A percentile compares a stretch with the other conserved stretches of the same genome.
Conservation (phyloP, 2,113 vertebrate genomes). For the Stigmatopora argus region DNA sequence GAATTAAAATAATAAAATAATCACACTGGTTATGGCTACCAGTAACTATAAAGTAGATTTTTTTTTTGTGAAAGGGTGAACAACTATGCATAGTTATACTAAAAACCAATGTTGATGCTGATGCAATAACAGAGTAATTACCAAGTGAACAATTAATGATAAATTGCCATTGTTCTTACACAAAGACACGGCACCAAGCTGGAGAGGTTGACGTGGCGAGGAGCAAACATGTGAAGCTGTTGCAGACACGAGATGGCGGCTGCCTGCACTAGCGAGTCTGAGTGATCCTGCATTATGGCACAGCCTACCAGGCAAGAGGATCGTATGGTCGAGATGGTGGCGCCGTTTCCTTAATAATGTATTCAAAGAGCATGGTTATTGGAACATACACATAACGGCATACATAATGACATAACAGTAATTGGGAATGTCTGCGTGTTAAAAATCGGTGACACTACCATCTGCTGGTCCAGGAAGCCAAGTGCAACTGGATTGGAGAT, state of each 20-base stretch:
- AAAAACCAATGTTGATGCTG: background rate
- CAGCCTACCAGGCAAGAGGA: constrained; percentile 97
- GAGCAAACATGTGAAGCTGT: constrained; percentile 98
- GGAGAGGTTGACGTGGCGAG: constrained; percentile 93
- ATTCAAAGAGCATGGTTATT: background rate
- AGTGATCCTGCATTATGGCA: constrained; percentile 98
- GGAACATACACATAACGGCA: background rate
- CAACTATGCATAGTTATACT: no score
- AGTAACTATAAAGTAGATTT: no score
- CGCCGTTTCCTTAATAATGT: constrained; percentile 78
- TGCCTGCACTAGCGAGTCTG: constrained; percentile 93
- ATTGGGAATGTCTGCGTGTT: background rate
- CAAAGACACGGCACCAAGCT: constrained; percentile 92
- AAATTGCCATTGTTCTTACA: constrained; percentile 43
- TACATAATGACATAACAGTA: no score
- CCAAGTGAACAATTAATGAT: background rate
- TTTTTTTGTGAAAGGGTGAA: no score
- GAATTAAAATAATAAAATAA: no score
- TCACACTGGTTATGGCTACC: no score
- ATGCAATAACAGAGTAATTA: background rate
- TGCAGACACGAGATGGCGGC: constrained; percentile 97
- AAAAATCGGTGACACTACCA: constrained; percentile 26
- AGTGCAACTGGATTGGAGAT: background rate
- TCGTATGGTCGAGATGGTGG: constrained; percentile 93
- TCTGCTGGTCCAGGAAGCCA: constrained; percentile 28